These are phyloP conservation scores for Cyprinodon diabolis DNA, from an alignment of 2,797 vertebrate species.

Conservation along the genomic window DNA sequence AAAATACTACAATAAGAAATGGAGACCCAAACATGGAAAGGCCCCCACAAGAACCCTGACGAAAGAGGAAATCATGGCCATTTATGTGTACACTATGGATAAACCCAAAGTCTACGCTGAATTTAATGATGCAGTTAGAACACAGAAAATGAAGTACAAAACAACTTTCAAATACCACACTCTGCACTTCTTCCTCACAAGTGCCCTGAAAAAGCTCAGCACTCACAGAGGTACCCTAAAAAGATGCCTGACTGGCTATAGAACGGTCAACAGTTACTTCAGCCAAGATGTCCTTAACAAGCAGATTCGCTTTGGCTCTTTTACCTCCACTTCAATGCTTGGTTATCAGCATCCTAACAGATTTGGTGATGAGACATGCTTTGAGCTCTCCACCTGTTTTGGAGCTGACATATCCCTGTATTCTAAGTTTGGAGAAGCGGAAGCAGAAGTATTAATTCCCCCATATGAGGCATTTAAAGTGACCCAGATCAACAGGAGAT, in stretches of 20 bases:
- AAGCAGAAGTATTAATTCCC: slow-evolving; percentile 56
- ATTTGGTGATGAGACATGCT: slow-evolving; percentile 55
- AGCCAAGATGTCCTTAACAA: slow-evolving; percentile 34
- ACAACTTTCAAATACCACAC: slow-evolving; percentile 51
- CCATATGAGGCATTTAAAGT: slow-evolving; percentile 63
- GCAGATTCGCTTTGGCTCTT: slow-evolving; percentile 52
- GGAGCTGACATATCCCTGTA: slow-evolving; percentile 53
- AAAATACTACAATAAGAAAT: slow-evolving; percentile 42
- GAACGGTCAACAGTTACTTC: slow-evolving; percentile 37
- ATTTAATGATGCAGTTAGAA: slow-evolving; percentile 55
- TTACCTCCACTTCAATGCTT: slow-evolving; percentile 51
- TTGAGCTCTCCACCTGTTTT: slow-evolving; percentile 46
- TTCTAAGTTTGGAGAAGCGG: slow-evolving; percentile 28
- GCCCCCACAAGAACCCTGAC: neutral
- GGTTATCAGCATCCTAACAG: slow-evolving; percentile 1
- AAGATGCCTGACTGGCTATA: slow-evolving; percentile 38
- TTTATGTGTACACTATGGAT: slow-evolving; percentile 54
- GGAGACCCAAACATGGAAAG: slow-evolving; percentile 1
- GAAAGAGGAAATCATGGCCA: slow-evolving; percentile 28
- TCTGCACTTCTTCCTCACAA: slow-evolving; percentile 54
- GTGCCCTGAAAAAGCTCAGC: slow-evolving; percentile 47
- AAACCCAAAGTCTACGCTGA: slow-evolving; percentile 34
- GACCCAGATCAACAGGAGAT: slow-evolving; percentile 21
- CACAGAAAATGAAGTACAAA: slow-evolving; percentile 34
- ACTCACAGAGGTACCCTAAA: slow-evolving; percentile 5